Percentiles rank a stretch among this genome's conserved stretches.
Conservation (phyloP, 2,797 vertebrate species). For the Acipenser ruthenus region DNA sequence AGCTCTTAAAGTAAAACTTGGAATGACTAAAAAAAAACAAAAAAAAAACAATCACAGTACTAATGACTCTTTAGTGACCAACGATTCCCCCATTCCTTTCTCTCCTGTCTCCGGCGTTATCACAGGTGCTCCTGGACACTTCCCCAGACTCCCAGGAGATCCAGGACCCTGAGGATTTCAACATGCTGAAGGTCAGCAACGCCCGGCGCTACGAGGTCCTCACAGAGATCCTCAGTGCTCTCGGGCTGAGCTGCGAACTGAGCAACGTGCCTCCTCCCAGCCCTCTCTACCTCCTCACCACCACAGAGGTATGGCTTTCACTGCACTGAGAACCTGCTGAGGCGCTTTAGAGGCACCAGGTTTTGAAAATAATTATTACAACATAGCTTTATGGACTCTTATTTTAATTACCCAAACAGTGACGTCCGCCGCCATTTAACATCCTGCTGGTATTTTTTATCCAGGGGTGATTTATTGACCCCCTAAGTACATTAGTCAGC, state of each 20-base stretch:
- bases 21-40: background rate
- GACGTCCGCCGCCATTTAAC: background rate
- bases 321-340: too few relatives aligned
- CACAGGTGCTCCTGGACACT: constrained; percentile 74
- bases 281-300: constrained; percentile 65
- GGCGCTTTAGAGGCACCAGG: too few relatives aligned
- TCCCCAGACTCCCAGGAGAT: constrained; percentile 47
- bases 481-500: too few relatives aligned
- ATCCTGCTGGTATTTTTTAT: background rate
- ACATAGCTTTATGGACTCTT: constrained; percentile 13
- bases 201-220: constrained; percentile 65
- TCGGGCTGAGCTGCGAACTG: constrained; percentile 71
- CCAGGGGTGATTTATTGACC: too few relatives aligned
- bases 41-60: too few relatives aligned
- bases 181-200: constrained; percentile 72
- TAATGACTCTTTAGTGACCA: background rate
- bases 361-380: constrained; percentile 2
- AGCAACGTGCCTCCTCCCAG: constrained; percentile 48
- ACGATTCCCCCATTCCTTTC: background rate
- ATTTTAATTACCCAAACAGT: background rate
- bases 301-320: constrained; percentile 50
- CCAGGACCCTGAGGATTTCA: constrained; percentile 47
- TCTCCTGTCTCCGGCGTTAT: background rate
- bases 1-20: background rate
- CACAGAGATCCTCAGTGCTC: constrained; percentile 64